phyloP scores from a whole-genome alignment of 2,113 vertebrate genomes.

The Chunga burmeisteri region DNA sequence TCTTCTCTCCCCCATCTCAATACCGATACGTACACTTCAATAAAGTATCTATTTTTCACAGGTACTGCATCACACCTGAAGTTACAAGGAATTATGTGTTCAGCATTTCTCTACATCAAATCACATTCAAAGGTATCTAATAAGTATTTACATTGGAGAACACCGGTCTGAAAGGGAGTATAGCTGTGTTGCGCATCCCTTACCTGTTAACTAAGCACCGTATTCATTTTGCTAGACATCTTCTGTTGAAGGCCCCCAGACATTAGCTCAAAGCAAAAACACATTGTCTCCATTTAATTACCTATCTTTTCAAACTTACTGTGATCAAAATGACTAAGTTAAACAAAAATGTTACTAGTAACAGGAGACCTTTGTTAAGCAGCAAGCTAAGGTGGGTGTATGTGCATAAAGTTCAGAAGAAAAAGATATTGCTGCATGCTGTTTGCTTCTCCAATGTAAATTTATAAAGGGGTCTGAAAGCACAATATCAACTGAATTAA shows the following conservation, averaged over 20 bases:
- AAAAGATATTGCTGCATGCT: neutral
- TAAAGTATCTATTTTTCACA: neutral
- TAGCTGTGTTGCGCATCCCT: neutral
- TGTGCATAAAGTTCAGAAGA: neutral
- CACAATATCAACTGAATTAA: neutral
- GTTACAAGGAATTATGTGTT: neutral
- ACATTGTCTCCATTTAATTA: neutral
- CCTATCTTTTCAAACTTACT: neutral
- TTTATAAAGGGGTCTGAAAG: neutral
- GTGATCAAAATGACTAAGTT: neutral
- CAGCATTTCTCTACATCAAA: neutral
- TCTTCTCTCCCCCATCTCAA: neutral
- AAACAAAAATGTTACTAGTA: neutral
- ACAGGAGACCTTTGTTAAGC: neutral
- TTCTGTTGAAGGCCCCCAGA: neutral
- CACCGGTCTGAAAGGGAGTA: neutral
- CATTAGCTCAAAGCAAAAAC: neutral
- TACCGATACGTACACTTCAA: neutral
- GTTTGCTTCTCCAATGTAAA: neutral
- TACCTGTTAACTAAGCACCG: neutral
- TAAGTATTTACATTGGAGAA: neutral
- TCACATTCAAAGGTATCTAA: neutral
- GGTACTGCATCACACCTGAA: neutral
- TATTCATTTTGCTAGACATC: neutral
- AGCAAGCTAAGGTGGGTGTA: neutral